Base-by-base conservation (phyloP, 2,113 vertebrate genomes). In the Electrona antarctica region DNA sequence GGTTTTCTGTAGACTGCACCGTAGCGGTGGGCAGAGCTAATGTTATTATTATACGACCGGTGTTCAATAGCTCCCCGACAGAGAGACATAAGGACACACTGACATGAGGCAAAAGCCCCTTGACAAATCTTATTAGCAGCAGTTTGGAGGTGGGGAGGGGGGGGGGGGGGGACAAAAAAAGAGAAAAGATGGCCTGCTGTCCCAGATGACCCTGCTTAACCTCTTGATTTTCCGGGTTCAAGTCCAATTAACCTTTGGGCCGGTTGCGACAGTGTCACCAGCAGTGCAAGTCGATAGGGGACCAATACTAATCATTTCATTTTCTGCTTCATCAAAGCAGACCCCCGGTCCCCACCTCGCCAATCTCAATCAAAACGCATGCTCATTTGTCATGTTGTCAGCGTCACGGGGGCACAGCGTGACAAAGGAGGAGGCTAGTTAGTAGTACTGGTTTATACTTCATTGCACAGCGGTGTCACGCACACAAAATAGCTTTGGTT, bases 181-280 rank as follows among this genome's bases (percentile, higher is more conserved):
- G 33, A 41, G 91, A 93, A 92, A 93, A 93, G 95, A 93, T 88
- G 89, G 92, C 95, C 95, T 95, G 94, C 95, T 98, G 96, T 95
- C 94, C 78, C 80, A 56, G 41, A 67, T 95, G 96, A 96, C 96
- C 96, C 90, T 87, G 90, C 75, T 91, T 95, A 97, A 98, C 97
- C 97, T 96, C 95, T 95, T 96, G 95, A 98, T 96, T 97, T 97
- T 94, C 94, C 87, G 90, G 94, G 97, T 97, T 98, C 96, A 97
- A 97, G 96, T 98, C 95, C 94, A 98, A 99, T 98, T 98, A 98
- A 98, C 97, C 97, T 96, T 92, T 93, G 79, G 74, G 89, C 92
- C 88, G 93, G 91, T 94, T 88, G 91, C 90, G 87, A 93, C 95
- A 96, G 94, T 95, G 95, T 92, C 94, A 90, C 92, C 92, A 92